Evolutionary conservation across 2,888 invertebrate genomes (phyloP).

Genomic region (Cerastis leucographa): DNA sequence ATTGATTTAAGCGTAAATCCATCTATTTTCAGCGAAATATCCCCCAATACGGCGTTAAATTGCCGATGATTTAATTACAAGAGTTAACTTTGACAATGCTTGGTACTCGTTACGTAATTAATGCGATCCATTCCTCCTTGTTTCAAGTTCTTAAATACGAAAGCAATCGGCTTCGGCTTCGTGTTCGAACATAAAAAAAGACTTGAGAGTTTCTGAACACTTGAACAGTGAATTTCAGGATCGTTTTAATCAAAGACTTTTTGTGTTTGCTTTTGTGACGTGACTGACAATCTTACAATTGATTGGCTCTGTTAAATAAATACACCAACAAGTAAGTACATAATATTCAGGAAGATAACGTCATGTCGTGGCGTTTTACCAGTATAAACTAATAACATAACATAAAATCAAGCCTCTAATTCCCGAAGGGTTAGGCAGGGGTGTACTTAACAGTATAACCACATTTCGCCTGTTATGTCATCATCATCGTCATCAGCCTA

Average conservation of each 20-base stretch:
- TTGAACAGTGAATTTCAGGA: conserved; percentile 23
- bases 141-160: conserved; percentile 53
- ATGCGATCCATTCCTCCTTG: conserved; percentile 46
- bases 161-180: conserved; percentile 38
- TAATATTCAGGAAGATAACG: not conserved
- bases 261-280: conserved; percentile 10
- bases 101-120: conserved; percentile 50
- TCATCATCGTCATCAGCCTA: too few species aligned
- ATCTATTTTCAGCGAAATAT: conserved; percentile 24
- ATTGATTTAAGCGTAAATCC: conserved; percentile 20
- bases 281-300: not conserved
- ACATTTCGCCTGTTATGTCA: too few species aligned
- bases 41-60: conserved; percentile 41
- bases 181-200: conserved; percentile 26
- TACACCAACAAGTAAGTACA: not conserved
- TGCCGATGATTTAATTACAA: conserved; percentile 56
- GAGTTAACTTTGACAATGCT: conserved; percentile 59
- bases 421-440: too few species aligned
- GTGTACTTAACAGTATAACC: too few species aligned
- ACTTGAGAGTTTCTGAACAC: conserved; percentile 25
- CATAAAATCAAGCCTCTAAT: too few species aligned
- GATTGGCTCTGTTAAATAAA: not conserved
- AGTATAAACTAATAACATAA: too few species aligned
- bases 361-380: not conserved
- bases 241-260: conserved; percentile 38